Percentiles rank a stretch among this genome's conserved stretches.
Evolutionary conservation across 1,140 invertebrate species (phyloP).

Genomic region (Rhizoglyphus robini): DNA sequence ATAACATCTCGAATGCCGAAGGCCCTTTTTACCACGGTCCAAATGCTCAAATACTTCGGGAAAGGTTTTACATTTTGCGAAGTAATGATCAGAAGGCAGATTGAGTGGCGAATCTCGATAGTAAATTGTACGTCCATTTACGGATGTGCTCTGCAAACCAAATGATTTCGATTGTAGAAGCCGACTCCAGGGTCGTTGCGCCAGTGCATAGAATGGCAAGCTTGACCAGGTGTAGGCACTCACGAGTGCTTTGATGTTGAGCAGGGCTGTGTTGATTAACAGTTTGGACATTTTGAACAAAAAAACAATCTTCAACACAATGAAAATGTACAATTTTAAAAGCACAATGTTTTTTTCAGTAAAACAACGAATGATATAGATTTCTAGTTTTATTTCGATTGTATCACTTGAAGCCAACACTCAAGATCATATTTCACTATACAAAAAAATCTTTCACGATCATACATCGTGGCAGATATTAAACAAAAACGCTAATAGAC

Average conservation of each 20-base stretch:
- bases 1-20: slow-evolving; percentile 10
- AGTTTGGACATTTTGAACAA: slow-evolving; percentile 16
- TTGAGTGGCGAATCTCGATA: not conserved
- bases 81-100: not conserved
- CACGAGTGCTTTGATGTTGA: not conserved
- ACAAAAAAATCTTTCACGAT: too few relatives aligned
- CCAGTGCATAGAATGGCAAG: slow-evolving; percentile 68
- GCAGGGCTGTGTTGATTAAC: not conserved
- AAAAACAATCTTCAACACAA: too few relatives aligned
- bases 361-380: too few relatives aligned
- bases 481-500: too few relatives aligned
- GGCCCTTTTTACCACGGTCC: not conserved
- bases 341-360: too few relatives aligned
- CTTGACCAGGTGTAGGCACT: slow-evolving; percentile 35
- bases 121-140: not conserved
- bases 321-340: too few relatives aligned
- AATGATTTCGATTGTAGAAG: slow-evolving; percentile 31
- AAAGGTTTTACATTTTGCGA: not conserved
- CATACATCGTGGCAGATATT: too few relatives aligned
- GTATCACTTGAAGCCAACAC: too few relatives aligned
- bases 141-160: not conserved
- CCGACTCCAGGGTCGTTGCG: slow-evolving; percentile 62
- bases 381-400: too few relatives aligned
- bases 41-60: not conserved
- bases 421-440: too few relatives aligned